These are phyloP conservation scores for Herpailurus yagouaroundi DNA, from an alignment of 2,113 vertebrate genomes.

Conservation along the genomic window DNA sequence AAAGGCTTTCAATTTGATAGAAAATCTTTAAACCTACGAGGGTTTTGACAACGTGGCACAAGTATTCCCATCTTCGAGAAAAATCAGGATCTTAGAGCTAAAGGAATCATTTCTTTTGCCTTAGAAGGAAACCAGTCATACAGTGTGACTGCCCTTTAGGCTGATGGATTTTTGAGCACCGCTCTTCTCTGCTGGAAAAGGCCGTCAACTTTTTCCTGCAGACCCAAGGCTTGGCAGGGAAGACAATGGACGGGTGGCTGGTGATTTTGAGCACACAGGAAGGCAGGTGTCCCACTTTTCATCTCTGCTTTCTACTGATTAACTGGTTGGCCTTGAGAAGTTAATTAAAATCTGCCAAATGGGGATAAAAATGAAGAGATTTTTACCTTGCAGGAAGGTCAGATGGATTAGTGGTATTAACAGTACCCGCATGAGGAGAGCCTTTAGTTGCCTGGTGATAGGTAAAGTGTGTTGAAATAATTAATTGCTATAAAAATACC, in stretches of 20 bases:
- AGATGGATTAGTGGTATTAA: conserved; percentile 77
- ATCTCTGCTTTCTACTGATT: conserved; percentile 70
- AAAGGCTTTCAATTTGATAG: conserved; percentile 69
- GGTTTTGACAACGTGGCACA: conserved; percentile 42
- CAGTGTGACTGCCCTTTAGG: not conserved
- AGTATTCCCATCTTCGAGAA: conserved; percentile 51
- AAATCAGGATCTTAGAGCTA: not conserved
- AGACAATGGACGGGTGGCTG: not conserved
- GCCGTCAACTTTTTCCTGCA: not conserved
- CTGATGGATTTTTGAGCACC: conserved; percentile 11
- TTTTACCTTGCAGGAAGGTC: conserved; percentile 79
- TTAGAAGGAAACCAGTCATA: not conserved
- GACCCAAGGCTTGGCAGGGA: not conserved
- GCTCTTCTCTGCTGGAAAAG: not conserved
- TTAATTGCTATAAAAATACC: conserved; percentile 68
- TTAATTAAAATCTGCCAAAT: conserved; percentile 83
- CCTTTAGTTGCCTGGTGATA: conserved; percentile 66
- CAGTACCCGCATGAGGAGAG: conserved; percentile 59
- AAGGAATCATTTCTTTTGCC: conserved; percentile 56
- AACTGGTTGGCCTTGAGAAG: conserved; percentile 76
- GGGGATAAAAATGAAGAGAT: conserved; percentile 78
- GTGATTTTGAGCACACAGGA: not conserved
- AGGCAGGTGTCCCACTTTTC: conserved; percentile 71
- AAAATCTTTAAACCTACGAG: conserved; percentile 66
- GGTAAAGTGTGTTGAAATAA: conserved; percentile 69